phyloP scores from a whole-genome alignment of 2,888 invertebrate genomes.

The Agrypnus murinus region DNA sequence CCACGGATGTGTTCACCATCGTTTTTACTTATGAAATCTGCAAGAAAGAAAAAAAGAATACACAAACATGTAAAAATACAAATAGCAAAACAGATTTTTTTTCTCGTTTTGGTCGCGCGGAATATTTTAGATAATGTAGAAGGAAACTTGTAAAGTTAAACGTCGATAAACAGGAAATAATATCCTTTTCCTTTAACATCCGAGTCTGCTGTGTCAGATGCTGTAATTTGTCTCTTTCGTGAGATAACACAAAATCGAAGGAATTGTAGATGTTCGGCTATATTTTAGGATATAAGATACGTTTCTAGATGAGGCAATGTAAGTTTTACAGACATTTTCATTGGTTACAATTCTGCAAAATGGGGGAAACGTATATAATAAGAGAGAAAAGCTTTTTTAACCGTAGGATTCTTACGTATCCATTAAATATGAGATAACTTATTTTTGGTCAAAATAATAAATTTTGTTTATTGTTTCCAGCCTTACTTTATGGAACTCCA shows the following conservation, averaged over 20 bases:
- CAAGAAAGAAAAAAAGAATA: slow-evolving; percentile 62
- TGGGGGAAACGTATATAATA: too few relatives aligned
- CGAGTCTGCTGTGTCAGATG: slow-evolving; percentile 23
- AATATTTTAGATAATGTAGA: slow-evolving; percentile 2
- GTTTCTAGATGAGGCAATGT: slow-evolving; percentile 23
- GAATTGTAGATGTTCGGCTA: slow-evolving; percentile 32
- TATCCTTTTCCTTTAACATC: slow-evolving; percentile 11
- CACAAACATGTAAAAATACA: too few relatives aligned
- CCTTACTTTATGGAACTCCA: too few relatives aligned
- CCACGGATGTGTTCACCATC: slow-evolving; percentile 96
- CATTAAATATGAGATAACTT: too few relatives aligned
- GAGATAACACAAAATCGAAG: slow-evolving; percentile 34
- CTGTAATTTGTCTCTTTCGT: slow-evolving; percentile 29
- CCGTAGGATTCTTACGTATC: too few relatives aligned
- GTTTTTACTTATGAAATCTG: slow-evolving; percentile 94
- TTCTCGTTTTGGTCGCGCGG: not conserved
- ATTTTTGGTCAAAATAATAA: too few relatives aligned
- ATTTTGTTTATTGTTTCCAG: too few relatives aligned
- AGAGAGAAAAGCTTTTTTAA: too few relatives aligned
- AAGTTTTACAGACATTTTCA: slow-evolving; percentile 14
- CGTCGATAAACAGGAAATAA: slow-evolving; percentile 31
- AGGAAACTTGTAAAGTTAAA: slow-evolving; percentile 15
- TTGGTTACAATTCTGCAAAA: not conserved
- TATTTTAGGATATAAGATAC: slow-evolving; percentile 27
- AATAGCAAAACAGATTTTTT: too few relatives aligned